phyloP scores from a whole-genome alignment of 2,888 invertebrate genomes.

The Acrobasis suavella region DNA sequence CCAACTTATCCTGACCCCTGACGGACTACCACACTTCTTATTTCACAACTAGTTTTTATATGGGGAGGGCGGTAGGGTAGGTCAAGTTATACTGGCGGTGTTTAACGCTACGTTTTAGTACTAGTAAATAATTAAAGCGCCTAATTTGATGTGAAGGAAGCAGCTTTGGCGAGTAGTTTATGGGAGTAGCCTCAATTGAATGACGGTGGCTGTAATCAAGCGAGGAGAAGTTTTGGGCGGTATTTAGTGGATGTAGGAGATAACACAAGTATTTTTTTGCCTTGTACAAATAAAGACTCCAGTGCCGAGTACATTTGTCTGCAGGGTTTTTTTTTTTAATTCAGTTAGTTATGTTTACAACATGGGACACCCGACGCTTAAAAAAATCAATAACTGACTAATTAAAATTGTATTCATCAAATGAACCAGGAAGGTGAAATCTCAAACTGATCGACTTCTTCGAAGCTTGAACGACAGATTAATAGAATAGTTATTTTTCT shows the following conservation, averaged over 20 bases:
- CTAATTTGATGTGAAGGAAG: constrained; percentile 78
- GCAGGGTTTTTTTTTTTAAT: too few species aligned
- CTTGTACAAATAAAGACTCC: too few species aligned
- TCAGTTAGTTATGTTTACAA: too few species aligned
- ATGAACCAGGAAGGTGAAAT: too few species aligned
- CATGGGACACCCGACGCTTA: too few species aligned
- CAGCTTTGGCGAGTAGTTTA: constrained; percentile 62
- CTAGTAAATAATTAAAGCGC: constrained; percentile 78
- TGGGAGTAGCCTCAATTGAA: constrained; percentile 62
- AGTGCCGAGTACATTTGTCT: too few species aligned
- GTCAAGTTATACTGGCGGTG: constrained; percentile 55
- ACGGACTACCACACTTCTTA: constrained; percentile 45
- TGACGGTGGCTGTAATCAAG: constrained; percentile 52
- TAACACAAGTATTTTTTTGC: background rate
- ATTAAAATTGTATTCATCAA: too few species aligned
- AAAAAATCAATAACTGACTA: too few species aligned
- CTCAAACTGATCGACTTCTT: too few species aligned
- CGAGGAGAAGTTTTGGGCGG: constrained; percentile 25
- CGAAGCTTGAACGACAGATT: too few species aligned
- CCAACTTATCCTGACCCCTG: constrained; percentile 63
- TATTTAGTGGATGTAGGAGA: background rate
- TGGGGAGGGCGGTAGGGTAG: constrained; percentile 46
- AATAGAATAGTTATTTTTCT: too few species aligned
- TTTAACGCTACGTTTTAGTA: constrained; percentile 72
- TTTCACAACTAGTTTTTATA: constrained; percentile 35